These are phyloP conservation scores for Suncus etruscus DNA, from an alignment of 2,113 vertebrate genomes.

Conservation along the genomic window DNA sequence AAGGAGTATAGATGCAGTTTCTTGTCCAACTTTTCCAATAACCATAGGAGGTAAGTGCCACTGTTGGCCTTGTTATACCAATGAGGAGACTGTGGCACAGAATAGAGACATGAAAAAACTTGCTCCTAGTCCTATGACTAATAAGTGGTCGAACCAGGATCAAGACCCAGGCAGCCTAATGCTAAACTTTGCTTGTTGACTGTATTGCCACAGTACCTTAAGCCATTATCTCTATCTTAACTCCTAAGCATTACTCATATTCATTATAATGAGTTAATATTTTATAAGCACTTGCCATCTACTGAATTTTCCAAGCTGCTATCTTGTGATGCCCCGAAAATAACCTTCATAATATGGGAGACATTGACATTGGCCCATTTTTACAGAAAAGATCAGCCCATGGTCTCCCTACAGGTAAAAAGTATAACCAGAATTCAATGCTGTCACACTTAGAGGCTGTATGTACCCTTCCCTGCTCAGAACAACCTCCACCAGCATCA, in stretches of 20 bases:
- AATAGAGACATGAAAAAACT: background rate
- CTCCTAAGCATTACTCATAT: constrained; percentile 2
- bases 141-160: background rate
- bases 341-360: background rate
- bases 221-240: background rate
- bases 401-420: background rate
- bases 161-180: background rate
- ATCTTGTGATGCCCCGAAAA: background rate
- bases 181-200: background rate
- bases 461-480: background rate
- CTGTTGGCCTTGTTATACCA: background rate
- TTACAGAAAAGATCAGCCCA: background rate
- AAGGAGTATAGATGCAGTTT: background rate
- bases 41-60: background rate
- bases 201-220: background rate
- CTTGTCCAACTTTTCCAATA: background rate
- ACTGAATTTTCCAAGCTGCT: background rate
- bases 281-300: background rate
- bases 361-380: background rate
- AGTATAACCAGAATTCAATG: background rate
- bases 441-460: background rate
- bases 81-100: background rate
- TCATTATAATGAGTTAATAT: constrained; percentile 26
- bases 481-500: background rate
- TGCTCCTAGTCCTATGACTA: background rate